A percentile compares a stretch with the other conserved stretches of the same genome.
phyloP scores from a whole-genome alignment of 2,113 vertebrate species.

The Leptobrachium leishanense region DNA sequence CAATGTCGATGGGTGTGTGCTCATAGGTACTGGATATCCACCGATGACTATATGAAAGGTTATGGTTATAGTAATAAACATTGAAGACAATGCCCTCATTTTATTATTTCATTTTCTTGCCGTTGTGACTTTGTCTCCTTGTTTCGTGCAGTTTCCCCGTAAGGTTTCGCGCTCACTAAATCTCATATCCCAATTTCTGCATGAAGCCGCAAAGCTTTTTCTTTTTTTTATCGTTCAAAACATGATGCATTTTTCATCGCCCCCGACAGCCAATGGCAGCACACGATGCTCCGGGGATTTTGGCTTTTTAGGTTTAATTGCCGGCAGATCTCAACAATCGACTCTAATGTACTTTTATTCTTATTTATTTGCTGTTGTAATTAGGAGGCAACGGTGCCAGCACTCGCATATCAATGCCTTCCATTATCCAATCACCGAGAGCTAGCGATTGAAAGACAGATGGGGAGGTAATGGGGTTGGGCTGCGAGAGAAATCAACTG shows the following conservation, averaged over 20 bases:
- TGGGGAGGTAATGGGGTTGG: conserved; percentile 43
- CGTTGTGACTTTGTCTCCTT: too few relatives aligned
- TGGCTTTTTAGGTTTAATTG: conserved; percentile 43
- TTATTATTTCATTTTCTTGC: too few relatives aligned
- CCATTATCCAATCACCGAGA: conserved; percentile 43
- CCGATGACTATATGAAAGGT: too few relatives aligned
- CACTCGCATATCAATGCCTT: conserved; percentile 48
- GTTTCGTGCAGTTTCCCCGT: too few relatives aligned
- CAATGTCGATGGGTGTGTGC: too few relatives aligned
- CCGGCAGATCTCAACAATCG: conserved; percentile 45
- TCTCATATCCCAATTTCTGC: too few relatives aligned
- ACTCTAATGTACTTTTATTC: conserved; percentile 48
- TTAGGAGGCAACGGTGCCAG: conserved; percentile 45
- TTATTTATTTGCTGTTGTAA: conserved; percentile 49
- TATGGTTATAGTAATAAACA: too few relatives aligned
- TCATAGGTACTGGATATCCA: too few relatives aligned
- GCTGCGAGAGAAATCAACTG: conserved; percentile 44
- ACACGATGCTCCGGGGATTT: conserved; percentile 14
- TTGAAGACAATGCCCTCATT: too few relatives aligned
- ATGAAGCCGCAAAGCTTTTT: not conserved
- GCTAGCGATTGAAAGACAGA: conserved; percentile 36
- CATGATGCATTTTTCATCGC: conserved; percentile 44
- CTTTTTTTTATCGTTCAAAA: conserved; percentile 1
- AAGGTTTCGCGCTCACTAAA: too few relatives aligned
- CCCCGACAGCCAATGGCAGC: conserved; percentile 22